Conservation (phyloP, 2,888 invertebrate species). For the Chrysodeixis includens region DNA sequence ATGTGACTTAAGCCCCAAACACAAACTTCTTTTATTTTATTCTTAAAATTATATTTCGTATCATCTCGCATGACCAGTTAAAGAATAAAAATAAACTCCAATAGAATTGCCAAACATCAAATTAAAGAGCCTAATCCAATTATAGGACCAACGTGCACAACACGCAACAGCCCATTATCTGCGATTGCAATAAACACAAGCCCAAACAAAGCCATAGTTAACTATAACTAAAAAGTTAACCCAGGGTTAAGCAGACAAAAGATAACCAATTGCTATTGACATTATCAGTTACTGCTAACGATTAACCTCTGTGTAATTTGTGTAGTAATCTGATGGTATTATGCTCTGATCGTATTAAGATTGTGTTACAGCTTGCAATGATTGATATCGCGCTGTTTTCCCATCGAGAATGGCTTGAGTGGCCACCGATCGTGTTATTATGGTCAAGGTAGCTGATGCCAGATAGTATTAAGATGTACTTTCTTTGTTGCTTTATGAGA, state of each 20-base stretch:
- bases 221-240: background rate
- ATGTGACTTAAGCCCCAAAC: too few species aligned
- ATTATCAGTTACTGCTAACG: background rate
- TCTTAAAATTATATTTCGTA: too few species aligned
- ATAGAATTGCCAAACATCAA: background rate
- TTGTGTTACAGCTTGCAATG: background rate
- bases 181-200: background rate
- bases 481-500: background rate
- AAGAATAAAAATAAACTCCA: background rate
- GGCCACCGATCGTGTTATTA: background rate
- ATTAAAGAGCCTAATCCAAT: background rate
- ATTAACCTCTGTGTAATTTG: background rate
- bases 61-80: too few species aligned
- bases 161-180: background rate
- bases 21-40: too few species aligned
- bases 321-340: background rate
- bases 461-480: background rate
- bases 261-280: background rate
- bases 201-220: background rate
- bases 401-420: background rate
- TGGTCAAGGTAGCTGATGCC: background rate
- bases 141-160: background rate
- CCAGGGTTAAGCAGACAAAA: constrained; percentile 1
- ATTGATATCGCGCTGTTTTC: background rate
- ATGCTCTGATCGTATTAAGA: background rate